Percentiles rank a stretch among this genome's conserved stretches.
Conservation (phyloP, 2,888 invertebrate species). For the Agriopis leucophaearia region DNA sequence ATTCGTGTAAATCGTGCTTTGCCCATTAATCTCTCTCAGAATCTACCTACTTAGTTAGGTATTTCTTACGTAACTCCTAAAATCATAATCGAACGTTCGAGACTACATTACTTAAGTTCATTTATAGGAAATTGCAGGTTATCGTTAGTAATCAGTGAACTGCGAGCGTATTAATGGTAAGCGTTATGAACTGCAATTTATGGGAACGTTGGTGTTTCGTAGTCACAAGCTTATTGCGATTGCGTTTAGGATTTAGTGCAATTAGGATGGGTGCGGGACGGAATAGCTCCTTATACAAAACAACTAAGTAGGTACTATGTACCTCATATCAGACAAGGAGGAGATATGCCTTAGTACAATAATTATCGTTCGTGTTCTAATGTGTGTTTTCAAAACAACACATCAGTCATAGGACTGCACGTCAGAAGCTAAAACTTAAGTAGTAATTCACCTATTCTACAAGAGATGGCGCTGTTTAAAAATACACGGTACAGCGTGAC, state of each 20-base stretch:
- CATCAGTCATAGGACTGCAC: no score
- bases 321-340: no score
- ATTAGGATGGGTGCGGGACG: constrained; percentile 14
- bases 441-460: no score
- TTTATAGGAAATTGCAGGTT: constrained; percentile 33
- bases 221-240: constrained; percentile 10
- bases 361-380: no score
- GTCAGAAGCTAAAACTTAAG: no score
- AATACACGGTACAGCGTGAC: no score
- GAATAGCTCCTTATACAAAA: background rate
- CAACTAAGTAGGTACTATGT: no score
- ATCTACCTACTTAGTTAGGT: constrained; percentile 2
- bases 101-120: constrained; percentile 29
- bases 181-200: constrained; percentile 12
- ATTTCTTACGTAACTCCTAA: constrained; percentile 18
- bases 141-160: constrained; percentile 19
- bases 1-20: no score
- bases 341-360: no score
- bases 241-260: constrained; percentile 7
- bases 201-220: constrained; percentile 17
- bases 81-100: constrained; percentile 31
- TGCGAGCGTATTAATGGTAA: constrained; percentile 1
- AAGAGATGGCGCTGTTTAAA: no score
- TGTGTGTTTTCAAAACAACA: no score
- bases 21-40: background rate